These are phyloP conservation scores for Valencia hispanica DNA, from an alignment of 2,797 vertebrate species.

Conservation along the genomic window DNA sequence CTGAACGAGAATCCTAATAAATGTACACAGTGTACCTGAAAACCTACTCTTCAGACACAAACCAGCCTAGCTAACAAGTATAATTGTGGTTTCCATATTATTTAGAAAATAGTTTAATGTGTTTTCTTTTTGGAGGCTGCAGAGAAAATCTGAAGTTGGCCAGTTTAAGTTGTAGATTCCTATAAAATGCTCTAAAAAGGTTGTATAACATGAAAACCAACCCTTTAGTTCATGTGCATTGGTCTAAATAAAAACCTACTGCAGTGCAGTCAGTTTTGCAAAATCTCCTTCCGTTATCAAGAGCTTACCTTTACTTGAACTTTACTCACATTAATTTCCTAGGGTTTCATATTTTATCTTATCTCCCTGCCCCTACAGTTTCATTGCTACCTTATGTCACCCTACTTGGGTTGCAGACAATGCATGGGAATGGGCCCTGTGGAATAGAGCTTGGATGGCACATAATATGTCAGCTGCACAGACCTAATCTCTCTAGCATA, in stretches of 20 bases:
- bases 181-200: background rate
- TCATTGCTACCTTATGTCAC: constrained; percentile 29
- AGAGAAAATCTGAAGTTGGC: too few relatives aligned
- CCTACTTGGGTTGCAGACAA: constrained; percentile 57
- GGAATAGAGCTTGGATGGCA: constrained; percentile 38
- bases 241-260: background rate
- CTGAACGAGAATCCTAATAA: background rate
- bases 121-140: background rate
- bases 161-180: background rate
- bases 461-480: constrained; percentile 60
- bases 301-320: background rate
- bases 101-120: background rate
- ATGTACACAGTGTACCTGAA: background rate
- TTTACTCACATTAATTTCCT: background rate
- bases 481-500: constrained; percentile 11
- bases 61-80: background rate
- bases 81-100: background rate
- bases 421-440: constrained; percentile 39
- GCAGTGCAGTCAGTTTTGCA: background rate
- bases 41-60: background rate
- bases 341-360: background rate
- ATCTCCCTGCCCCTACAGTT: constrained; percentile 14
- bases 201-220: background rate
- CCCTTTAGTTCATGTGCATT: too few relatives aligned
- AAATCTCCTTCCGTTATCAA: background rate